Conservation (phyloP, 2,113 vertebrate genomes). For the Dasyurus viverrinus region DNA sequence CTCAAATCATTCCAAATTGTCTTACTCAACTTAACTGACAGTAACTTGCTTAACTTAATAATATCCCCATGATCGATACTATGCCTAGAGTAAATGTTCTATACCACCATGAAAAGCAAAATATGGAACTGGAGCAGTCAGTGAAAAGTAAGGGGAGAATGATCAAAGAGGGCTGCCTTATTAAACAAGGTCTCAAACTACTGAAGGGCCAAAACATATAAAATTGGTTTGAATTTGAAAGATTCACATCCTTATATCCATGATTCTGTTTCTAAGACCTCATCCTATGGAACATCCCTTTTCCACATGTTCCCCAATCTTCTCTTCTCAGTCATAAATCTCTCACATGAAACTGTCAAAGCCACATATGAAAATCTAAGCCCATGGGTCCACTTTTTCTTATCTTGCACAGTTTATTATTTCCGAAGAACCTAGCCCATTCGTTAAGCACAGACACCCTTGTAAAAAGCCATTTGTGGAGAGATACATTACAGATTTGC, state of each 20-base stretch:
- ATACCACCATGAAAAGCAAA: neutral
- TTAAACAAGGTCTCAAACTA: slow-evolving; percentile 14
- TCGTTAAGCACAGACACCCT: slow-evolving; percentile 64
- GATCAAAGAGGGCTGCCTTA: neutral
- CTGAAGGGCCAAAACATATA: slow-evolving; percentile 15
- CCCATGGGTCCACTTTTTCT: slow-evolving; percentile 64
- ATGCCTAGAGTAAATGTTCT: neutral
- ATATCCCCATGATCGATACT: neutral
- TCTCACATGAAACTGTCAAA: slow-evolving; percentile 72
- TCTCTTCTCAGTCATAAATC: slow-evolving; percentile 72
- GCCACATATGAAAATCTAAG: slow-evolving; percentile 73
- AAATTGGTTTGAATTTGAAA: slow-evolving; percentile 36
- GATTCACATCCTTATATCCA: slow-evolving; percentile 19
- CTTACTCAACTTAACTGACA: neutral
- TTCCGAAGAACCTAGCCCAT: slow-evolving; percentile 63
- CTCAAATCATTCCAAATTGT: slow-evolving; percentile 22
- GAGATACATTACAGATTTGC: slow-evolving; percentile 24
- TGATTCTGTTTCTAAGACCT: slow-evolving; percentile 51
- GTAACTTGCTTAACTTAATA: slow-evolving; percentile 9
- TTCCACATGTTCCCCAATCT: slow-evolving; percentile 37
- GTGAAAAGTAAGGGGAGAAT: slow-evolving; percentile 3
- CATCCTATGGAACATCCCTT: slow-evolving; percentile 34
- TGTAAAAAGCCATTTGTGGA: slow-evolving; percentile 58
- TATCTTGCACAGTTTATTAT: slow-evolving; percentile 69
- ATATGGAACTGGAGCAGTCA: slow-evolving; percentile 14